These are phyloP conservation scores for Tribolium freemani DNA, from an alignment of 2,888 invertebrate genomes.

Conservation along the genomic window DNA sequence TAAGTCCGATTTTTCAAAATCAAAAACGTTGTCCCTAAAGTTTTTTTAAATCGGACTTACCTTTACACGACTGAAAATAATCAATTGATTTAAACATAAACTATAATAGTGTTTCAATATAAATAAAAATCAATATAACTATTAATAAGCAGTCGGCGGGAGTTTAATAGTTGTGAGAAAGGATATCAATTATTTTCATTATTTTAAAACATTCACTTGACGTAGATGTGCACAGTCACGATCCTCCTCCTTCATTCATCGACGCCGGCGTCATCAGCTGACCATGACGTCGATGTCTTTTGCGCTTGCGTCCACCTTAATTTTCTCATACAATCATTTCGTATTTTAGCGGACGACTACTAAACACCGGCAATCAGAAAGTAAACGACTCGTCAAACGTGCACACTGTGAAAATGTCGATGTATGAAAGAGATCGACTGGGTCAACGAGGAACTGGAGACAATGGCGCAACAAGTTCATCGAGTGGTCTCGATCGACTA, in stretches of 20 bases:
- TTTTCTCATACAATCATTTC: neutral
- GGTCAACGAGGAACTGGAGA: slow-evolving; percentile 58
- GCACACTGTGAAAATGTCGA: slow-evolving; percentile 31
- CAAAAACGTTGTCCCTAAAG: no score
- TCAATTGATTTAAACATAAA: no score
- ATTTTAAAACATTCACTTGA: no score
- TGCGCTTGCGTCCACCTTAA: slow-evolving; percentile 36
- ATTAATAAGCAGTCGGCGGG: neutral
- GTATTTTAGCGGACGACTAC: slow-evolving; percentile 16
- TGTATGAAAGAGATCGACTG: slow-evolving; percentile 56
- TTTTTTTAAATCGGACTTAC: no score
- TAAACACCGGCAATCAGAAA: slow-evolving; percentile 3
- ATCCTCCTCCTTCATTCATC: neutral
- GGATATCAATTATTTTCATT: no score
- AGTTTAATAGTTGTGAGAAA: no score
- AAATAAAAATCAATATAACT: no score
- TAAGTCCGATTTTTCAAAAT: no score
- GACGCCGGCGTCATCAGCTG: slow-evolving; percentile 34
- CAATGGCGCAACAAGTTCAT: slow-evolving; percentile 51
- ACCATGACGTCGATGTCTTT: slow-evolving; percentile 5
- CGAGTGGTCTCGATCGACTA: slow-evolving; percentile 56
- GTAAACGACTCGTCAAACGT: neutral
- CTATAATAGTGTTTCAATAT: no score
- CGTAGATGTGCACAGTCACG: neutral
- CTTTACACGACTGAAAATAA: no score